Conservation (phyloP, 2,113 vertebrate species). For the Globicephala melas region DNA sequence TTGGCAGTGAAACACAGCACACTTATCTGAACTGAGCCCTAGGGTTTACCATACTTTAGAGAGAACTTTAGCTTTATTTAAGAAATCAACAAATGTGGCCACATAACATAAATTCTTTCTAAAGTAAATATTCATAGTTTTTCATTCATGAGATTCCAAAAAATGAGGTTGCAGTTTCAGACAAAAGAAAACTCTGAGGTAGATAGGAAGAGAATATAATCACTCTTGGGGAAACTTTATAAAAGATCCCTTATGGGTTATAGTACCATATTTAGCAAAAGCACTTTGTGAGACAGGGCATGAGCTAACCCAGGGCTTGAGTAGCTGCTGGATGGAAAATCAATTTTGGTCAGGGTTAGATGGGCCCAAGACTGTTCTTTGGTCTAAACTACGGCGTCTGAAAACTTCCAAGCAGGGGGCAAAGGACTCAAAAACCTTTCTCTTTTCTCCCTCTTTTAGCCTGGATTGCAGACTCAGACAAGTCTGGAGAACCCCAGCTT, state of each 20-base stretch:
- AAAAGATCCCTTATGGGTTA: not conserved
- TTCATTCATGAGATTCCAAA: not conserved
- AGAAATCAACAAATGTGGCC: slow-evolving; percentile 74
- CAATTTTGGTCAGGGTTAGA: slow-evolving; percentile 28
- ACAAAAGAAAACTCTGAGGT: slow-evolving; percentile 24
- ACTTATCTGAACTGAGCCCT: slow-evolving; percentile 79
- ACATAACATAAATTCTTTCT: slow-evolving; percentile 26
- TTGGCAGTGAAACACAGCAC: slow-evolving; percentile 70
- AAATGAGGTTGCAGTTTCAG: slow-evolving; percentile 17
- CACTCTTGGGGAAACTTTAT: not conserved
- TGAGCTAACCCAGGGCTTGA: not conserved
- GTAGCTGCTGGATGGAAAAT: not conserved
- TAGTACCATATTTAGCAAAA: not conserved
- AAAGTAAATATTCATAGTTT: slow-evolving; percentile 52
- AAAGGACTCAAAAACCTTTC: not conserved
- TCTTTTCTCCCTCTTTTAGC: not conserved
- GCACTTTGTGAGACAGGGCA: not conserved
- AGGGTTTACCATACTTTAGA: slow-evolving; percentile 72
- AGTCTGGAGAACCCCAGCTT: not conserved
- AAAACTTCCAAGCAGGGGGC: not conserved
- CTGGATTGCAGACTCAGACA: not conserved
- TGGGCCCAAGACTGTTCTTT: not conserved
- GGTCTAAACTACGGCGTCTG: not conserved
- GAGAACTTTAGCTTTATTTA: slow-evolving; percentile 77
- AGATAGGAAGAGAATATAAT: not conserved